Conservation (phyloP, 2,113 vertebrate genomes). For the Mus spicilegus region DNA sequence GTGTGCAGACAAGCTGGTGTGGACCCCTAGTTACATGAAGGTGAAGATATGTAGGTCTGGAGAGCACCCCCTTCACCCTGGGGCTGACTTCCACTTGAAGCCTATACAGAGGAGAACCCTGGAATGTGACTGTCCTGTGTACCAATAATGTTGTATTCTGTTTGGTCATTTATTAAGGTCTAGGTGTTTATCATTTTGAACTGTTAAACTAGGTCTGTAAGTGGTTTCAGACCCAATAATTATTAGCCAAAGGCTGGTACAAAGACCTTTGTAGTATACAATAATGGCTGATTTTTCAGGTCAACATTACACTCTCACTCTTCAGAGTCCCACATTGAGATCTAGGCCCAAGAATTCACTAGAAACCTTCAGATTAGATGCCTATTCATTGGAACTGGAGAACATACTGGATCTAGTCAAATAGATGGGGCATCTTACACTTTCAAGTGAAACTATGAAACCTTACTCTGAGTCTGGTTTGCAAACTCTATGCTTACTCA, state of each 20-base stretch:
- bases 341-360: not conserved
- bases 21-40: not conserved
- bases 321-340: slow-evolving; percentile 12
- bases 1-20: not conserved
- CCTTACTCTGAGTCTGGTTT: not conserved
- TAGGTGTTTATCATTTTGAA: not conserved
- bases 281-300: not conserved
- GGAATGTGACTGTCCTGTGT: not conserved
- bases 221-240: not conserved
- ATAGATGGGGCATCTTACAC: not conserved
- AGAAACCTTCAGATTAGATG: not conserved
- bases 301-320: not conserved
- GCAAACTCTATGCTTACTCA: not conserved
- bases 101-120: not conserved
- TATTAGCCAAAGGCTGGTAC: not conserved
- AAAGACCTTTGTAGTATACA: not conserved
- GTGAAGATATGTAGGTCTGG: not conserved
- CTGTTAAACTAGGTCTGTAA: not conserved
- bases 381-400: not conserved
- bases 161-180: not conserved
- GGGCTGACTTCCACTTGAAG: not conserved
- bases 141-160: not conserved
- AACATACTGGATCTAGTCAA: not conserved
- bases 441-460: not conserved
- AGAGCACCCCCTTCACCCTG: not conserved